phyloP scores from a whole-genome alignment of 1,140 invertebrate species.

The Bemisia tabaci region DNA sequence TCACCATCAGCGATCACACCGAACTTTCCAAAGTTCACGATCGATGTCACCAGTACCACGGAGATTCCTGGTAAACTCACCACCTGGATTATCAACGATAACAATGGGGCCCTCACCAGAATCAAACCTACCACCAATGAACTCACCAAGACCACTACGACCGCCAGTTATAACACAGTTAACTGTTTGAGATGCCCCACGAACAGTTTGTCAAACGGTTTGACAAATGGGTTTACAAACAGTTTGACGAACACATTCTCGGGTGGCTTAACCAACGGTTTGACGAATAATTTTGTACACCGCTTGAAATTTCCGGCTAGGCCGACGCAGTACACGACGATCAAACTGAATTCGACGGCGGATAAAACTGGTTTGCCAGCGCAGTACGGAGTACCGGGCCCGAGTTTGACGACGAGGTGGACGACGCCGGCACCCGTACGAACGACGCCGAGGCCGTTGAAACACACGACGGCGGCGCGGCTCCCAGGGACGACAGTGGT shows the following conservation, averaged over 20 bases:
- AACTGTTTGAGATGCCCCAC: too few relatives aligned
- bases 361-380: background rate
- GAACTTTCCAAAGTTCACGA: background rate
- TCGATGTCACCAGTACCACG: background rate
- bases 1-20: background rate
- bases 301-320: background rate
- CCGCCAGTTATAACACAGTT: too few relatives aligned
- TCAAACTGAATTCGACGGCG: background rate
- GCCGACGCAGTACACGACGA: background rate
- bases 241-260: too few relatives aligned
- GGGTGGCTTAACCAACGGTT: too few relatives aligned
- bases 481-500: background rate
- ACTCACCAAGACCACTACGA: too few relatives aligned
- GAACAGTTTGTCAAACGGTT: too few relatives aligned
- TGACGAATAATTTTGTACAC: too few relatives aligned
- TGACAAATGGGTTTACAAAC: too few relatives aligned
- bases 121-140: background rate
- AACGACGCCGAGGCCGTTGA: background rate
- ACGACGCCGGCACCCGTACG: background rate
- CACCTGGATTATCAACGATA: background rate
- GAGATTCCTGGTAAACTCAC: background rate
- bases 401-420: constrained; percentile 3
- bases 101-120: background rate
- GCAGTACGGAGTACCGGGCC: background rate
- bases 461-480: background rate